These are phyloP conservation scores for Drosophila sulfurigaster DNA, from an alignment of 1,140 invertebrate genomes.

Conservation along the genomic window DNA sequence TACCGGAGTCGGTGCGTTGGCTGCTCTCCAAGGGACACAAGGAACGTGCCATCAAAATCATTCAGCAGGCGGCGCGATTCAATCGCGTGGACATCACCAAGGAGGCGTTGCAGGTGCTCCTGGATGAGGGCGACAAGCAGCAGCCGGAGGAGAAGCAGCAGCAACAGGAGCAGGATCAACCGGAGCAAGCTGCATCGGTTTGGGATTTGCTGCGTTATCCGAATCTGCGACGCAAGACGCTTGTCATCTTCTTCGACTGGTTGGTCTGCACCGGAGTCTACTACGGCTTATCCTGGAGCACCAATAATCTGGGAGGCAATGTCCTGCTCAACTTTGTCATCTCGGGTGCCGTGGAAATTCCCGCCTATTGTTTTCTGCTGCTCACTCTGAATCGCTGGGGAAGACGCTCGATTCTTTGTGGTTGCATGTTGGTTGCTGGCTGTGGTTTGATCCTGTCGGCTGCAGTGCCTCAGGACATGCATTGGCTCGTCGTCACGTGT, in stretches of 20 bases:
- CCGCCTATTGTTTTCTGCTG: constrained; percentile 90
- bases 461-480: constrained; percentile 86
- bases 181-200: constrained; percentile 84
- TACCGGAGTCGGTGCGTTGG: constrained; percentile 94
- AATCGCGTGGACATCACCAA: constrained; percentile 88
- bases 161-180: constrained; percentile 45
- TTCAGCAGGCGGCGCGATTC: constrained; percentile 89
- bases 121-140: constrained; percentile 85
- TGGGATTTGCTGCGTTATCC: constrained; percentile 90
- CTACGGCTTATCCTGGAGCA: constrained; percentile 93
- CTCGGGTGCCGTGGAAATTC: constrained; percentile 91
- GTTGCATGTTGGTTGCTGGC: constrained; percentile 90
- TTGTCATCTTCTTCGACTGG: constrained; percentile 93
- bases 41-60: constrained; percentile 89
- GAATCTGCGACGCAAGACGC: constrained; percentile 89
- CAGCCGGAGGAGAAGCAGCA: constrained; percentile 78
- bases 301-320: constrained; percentile 90
- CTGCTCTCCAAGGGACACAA: constrained; percentile 90
- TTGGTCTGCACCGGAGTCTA: constrained; percentile 92
- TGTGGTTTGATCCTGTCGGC: constrained; percentile 87
- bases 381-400: constrained; percentile 91
- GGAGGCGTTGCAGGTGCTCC: constrained; percentile 86
- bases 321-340: constrained; percentile 91
- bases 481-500: constrained; percentile 88
- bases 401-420: constrained; percentile 89